These are phyloP conservation scores for Anas bahamensis DNA, from an alignment of 2,797 vertebrate species.

Conservation along the genomic window DNA sequence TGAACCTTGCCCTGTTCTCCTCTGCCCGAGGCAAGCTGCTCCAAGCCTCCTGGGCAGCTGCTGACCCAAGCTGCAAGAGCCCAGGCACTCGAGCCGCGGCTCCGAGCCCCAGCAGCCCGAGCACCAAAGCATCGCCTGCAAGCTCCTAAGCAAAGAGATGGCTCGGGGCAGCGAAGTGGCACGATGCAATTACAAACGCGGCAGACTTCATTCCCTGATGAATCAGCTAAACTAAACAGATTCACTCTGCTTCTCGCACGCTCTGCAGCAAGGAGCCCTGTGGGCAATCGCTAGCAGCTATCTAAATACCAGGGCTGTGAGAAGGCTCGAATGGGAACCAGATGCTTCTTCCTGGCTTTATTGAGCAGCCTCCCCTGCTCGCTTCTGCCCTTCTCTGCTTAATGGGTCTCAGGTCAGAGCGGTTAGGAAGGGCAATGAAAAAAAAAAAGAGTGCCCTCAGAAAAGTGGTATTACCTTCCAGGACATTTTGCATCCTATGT, in stretches of 20 bases:
- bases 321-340: background rate
- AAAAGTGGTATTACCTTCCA: background rate
- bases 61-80: background rate
- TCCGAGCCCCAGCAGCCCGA: background rate
- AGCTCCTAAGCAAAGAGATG: background rate
- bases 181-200: background rate
- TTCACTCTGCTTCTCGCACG: background rate
- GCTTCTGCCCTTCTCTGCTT: background rate
- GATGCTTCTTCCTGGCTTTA: background rate
- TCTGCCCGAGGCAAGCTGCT: background rate
- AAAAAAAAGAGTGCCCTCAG: background rate
- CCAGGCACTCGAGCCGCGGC: background rate
- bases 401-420: background rate
- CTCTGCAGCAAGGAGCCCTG: background rate
- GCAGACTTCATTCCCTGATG: background rate
- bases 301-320: background rate
- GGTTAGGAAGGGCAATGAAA: background rate
- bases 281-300: background rate
- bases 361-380: background rate
- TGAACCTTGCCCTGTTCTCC: background rate
- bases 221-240: background rate
- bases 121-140: background rate
- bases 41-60: background rate
- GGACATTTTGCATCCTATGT: background rate
- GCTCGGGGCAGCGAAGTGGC: background rate